Evolutionary conservation across 2,888 invertebrate species (phyloP).

Genomic region (Xanthia togata): DNA sequence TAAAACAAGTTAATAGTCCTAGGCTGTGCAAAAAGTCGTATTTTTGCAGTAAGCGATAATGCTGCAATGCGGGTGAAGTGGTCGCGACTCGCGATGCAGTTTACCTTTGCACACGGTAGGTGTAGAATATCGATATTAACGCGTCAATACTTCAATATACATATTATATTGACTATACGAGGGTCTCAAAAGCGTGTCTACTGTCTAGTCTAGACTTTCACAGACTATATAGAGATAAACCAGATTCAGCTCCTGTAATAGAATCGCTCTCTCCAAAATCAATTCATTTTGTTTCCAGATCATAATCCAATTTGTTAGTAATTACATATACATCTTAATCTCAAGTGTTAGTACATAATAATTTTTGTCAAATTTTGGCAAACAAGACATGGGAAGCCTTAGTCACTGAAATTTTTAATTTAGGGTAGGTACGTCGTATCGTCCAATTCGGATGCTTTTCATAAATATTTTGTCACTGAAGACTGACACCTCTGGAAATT

Average conservation of each 20-base stretch:
- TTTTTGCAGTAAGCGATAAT: slow-evolving; percentile 38
- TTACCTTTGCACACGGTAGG: slow-evolving; percentile 19
- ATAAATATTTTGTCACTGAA: slow-evolving; percentile 1
- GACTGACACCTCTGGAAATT: neutral
- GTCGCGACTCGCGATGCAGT: slow-evolving; percentile 38
- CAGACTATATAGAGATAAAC: slow-evolving; percentile 27
- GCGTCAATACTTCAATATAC: slow-evolving; percentile 1
- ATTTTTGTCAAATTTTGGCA: too few species aligned
- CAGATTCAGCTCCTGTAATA: slow-evolving; percentile 35
- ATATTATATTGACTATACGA: neutral
- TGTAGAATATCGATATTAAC: slow-evolving; percentile 27
- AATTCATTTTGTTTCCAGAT: too few species aligned
- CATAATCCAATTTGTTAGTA: too few species aligned
- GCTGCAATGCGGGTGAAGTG: slow-evolving; percentile 57
- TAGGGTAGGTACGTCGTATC: neutral
- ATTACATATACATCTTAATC: too few species aligned
- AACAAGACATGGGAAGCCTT: neutral
- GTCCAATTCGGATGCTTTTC: neutral
- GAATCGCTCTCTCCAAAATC: neutral
- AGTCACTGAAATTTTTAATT: neutral
- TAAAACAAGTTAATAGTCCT: neutral
- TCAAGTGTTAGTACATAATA: too few species aligned
- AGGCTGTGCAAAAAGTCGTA: slow-evolving; percentile 3
- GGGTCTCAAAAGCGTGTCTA: neutral
- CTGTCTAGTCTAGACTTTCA: slow-evolving; percentile 48